Base-by-base conservation (phyloP, 2,888 invertebrate species). In the Acleris emargana region DNA sequence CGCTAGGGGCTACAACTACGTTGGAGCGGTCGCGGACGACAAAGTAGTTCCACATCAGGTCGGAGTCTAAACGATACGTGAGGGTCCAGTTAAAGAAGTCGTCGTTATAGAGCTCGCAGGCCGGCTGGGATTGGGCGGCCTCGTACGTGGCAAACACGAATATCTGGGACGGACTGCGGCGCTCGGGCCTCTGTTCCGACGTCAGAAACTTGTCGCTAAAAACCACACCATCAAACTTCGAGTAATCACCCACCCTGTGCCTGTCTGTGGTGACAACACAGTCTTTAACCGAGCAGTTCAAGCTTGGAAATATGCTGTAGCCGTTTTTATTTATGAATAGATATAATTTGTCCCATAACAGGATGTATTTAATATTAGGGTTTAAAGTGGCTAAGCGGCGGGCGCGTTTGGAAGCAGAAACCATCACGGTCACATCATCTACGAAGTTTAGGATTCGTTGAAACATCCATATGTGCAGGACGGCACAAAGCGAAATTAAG, bases 21-120 rank as follows among this genome's bases (percentile, higher is more conserved):
- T 77, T 78, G 53, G 60, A 68, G 5, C 62, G 50, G 69, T 87
- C 76, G 45, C 76, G 75, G 16, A 89, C 82, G 1, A 76, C 60
- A 67, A 89, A 79, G 68, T 82, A 81, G 63, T 70, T 77, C 84
- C 83, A 86, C 7, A 73, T 63, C n/a, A 87, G 54, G 69, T 87
- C 83, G 0, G 87, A 88, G 67, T 87, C 83, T 0, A 88, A 71
- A 60, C 82, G 78, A 66, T 83, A 83, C 0, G 87, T 88, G 61
- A 84, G 80, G 5, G 87, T 88, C 83, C 81, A 84, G 71, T 88
- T 86, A 74, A 82, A 88, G 72, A 80, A 88, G 49, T 78, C 69
- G 45, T 86, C 87, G 57, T 76, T 76, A 45, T 70, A 68, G n/a
- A 77, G n/a, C 54, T 83, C 80, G 70, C 88, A 87, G 17, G 80